Evolutionary conservation across 2,888 invertebrate genomes (phyloP).

Genomic region (Eudemis profundana): DNA sequence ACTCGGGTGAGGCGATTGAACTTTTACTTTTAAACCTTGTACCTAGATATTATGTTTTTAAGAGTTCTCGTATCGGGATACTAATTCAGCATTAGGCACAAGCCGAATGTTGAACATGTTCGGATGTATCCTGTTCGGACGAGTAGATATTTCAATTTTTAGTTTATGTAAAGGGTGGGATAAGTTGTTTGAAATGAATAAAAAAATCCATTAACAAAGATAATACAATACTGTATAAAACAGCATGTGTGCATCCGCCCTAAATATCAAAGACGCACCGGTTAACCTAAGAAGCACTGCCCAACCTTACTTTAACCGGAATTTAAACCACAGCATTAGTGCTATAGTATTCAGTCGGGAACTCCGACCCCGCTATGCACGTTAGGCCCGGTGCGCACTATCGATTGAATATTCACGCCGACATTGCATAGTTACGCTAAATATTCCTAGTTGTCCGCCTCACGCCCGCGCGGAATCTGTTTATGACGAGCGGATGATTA

Average conservation of each 20-base stretch:
- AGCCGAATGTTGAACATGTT: too few relatives aligned
- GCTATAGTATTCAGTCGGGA: constrained; percentile 1
- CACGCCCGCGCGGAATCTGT: constrained; percentile 39
- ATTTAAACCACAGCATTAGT: constrained; percentile 16
- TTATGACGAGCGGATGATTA: constrained; percentile 31
- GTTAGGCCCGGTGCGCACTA: constrained; percentile 61
- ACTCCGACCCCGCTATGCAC: constrained; percentile 21
- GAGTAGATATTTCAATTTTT: too few relatives aligned
- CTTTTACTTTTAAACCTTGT: too few relatives aligned
- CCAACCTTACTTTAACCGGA: constrained; percentile 2
- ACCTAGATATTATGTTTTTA: too few relatives aligned
- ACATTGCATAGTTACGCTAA: constrained; percentile 56
- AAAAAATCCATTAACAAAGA: too few relatives aligned
- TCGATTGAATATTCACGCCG: constrained; percentile 67
- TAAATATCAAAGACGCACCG: constrained; percentile 1
- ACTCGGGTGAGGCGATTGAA: too few relatives aligned
- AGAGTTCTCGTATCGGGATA: too few relatives aligned
- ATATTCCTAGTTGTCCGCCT: constrained; percentile 49
- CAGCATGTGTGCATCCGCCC: background rate
- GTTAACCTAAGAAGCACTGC: constrained; percentile 3
- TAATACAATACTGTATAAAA: background rate
- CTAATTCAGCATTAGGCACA: too few relatives aligned
- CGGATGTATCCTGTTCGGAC: too few relatives aligned
- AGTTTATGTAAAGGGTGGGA: too few relatives aligned
- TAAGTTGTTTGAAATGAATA: too few relatives aligned